Evolutionary conservation across 1,140 invertebrate species (phyloP), one percentile per base, ranked within the genome.

Genomic region (Brachionus rubens): DNA sequence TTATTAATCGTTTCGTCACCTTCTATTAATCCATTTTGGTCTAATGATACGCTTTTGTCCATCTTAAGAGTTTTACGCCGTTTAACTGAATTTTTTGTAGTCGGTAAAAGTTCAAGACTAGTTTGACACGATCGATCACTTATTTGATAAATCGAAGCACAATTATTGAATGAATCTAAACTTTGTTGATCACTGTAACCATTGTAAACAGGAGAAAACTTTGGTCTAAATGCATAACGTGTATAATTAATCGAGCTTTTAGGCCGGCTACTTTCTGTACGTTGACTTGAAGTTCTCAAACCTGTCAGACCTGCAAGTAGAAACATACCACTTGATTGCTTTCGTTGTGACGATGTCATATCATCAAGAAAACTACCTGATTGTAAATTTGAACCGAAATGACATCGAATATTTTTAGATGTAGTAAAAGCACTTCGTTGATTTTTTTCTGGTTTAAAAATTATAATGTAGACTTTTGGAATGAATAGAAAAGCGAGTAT

Each of bases 401-500:
- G 91, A 81, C 91, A 92, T 47, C 91, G 85, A 21, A 92, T 90
- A 28, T 89, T 88, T 81, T 90, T 91, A 43, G 89, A 82, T 14
- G 83, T 89, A 0, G 90, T 91, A 0, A 92, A 92, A 68, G 89
- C 87, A 3, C 89, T 88, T 47, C 91, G 83, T 78, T 90, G 91
- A 83, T 92, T 92, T 79, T 89, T 89, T 82, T 91, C 90, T 0
- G 91, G 91, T 75, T 88, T 86, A 72, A 90, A 86, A 7, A 91
- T 79, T 68, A 91, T 91, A 76, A 92, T 90, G 82, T 91, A 92
- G 1, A 91, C 81, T 85, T 92, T 91, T 1, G 91, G 91, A 75
- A 90, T 85, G 82, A 92, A 92, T 21, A 93, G 87, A 70, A 92
- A 88, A 19, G 90, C 85, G 56, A 91, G 86, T n/a, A 90, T 90